phyloP scores from a whole-genome alignment of 2,113 vertebrate species.

The Symphodus melops region DNA sequence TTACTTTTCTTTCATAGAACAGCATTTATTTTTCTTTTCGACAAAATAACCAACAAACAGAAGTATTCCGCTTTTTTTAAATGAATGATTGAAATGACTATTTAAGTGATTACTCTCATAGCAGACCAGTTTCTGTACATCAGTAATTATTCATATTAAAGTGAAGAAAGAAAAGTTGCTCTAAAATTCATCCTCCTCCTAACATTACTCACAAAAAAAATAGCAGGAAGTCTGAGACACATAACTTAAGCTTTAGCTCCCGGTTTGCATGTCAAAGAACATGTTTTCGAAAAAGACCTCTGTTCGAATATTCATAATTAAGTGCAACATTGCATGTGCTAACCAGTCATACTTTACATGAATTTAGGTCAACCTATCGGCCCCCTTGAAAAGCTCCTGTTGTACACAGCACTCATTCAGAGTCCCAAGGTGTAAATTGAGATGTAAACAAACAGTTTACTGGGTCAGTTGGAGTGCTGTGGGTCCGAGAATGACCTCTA shows the following conservation, averaged over 20 bases:
- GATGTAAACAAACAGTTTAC: conserved; percentile 69
- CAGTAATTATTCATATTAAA: conserved; percentile 14
- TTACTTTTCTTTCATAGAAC: too few species aligned
- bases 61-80: not conserved
- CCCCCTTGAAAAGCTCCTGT: conserved; percentile 36
- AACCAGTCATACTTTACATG: conserved; percentile 24
- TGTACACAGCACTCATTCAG: conserved; percentile 64
- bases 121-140: not conserved
- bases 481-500: conserved; percentile 48
- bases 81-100: too few species aligned
- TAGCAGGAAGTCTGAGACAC: not conserved
- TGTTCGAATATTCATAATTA: not conserved
- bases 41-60: not conserved
- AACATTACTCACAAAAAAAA: conserved; percentile 10
- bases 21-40: not conserved
- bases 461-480: conserved; percentile 29
- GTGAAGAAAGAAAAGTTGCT: conserved; percentile 13
- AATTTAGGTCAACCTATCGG: conserved; percentile 47
- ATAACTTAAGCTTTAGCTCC: too few species aligned
- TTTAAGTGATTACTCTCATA: not conserved
- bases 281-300: not conserved
- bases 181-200: conserved; percentile 49
- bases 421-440: conserved; percentile 60
- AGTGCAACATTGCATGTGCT: conserved; percentile 22
- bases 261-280: too few species aligned